Evolutionary conservation across 2,113 vertebrate species (phyloP), one percentile per base, ranked within the genome.

Genomic region (Condylura cristata): DNA sequence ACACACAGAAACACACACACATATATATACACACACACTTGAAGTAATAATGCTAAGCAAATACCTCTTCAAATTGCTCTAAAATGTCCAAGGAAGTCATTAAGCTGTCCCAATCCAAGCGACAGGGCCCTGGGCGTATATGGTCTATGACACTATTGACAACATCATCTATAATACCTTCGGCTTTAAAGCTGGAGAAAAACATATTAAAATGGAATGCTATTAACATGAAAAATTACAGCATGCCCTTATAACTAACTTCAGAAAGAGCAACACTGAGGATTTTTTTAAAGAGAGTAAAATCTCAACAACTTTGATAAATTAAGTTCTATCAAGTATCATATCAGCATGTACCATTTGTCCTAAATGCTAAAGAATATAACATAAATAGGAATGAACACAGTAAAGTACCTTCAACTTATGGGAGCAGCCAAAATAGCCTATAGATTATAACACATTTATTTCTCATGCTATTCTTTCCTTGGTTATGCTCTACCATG

Each of bases 11-110:
- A 6, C 30, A 39, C 46, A 60, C 9, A 39, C 46, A 74, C 26
- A 84, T 16, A 34, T n/a, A 75, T 65, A 72, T 16, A 34, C 37
- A 75, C 68, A 72, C 66, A 89, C 66, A 74, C 24, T 6, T 30
- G 6, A 66, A 92, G 51, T 48, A 58, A 70, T 14, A 2, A 71
- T 81, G 65, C 63, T 78, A 75, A 82, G 71, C 46, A 84, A 70
- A 86, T 95, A 99, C 99, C 98, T 99, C 97, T 82, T 99, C 98
- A 85, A 98, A 98, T 0, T 98, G 98, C 94, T 99, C 97, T 86
- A 99, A 44, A 68, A 99, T 98, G 86, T 99, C 98, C 99, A 99
- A 95, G 5, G 98, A 97, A n/a, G 98, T 99, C 98, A 99, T 99
- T 61, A 99, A 96, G 74, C 98, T 99, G 96, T 99, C 99, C 99